Evolutionary conservation across 1,140 invertebrate genomes (phyloP), one percentile per base, ranked within the genome.

Genomic region (Protaetia brevitarsis): DNA sequence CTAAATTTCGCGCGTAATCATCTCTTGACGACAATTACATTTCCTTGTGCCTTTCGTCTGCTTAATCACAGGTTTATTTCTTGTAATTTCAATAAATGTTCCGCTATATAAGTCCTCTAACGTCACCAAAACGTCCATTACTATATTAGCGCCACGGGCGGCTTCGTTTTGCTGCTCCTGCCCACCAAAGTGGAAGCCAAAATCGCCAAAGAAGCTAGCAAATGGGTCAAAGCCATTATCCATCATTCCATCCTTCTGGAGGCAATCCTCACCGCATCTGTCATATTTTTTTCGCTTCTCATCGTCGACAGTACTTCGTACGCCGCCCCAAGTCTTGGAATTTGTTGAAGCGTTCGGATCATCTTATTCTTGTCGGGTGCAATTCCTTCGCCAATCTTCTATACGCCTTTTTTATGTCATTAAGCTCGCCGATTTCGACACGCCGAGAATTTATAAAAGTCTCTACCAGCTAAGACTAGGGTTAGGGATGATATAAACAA

Each of bases 381-480:
- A 97, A 79, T 80, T 98, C 93, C 82, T 97, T 99, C 0, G 97
- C 97, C 78, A 96, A 79, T 72, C 88, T 91, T 73, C 97, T 85
- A 77, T 99, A 99, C 2, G 96, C 96, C 83, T 98, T 98, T 80
- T 99, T 99, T 36, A 99, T 95, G 80, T 97, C 91, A 82, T 99
- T 56, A 88, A 87, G 73, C 84, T 93, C 16, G 97, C 97, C 77
- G 84, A 87, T 78, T 85, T 88, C 16, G 88, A 81, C 68, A 99
- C 86, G 72, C 92, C 89, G 30, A 99, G 84, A 76, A 99, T 99
- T 88, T 85, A 82, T 99, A 99, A 82, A 98, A 99, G 80, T 99
- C 96, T 77, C 96, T 83, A 64, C 92, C 91, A 69, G 81, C 82
- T 56, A 74, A 59, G 16, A 72, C 73, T 58, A 68, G 57, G 37